A percentile compares a stretch with the other conserved stretches of the same genome.
Evolutionary conservation across 1,140 invertebrate genomes (phyloP).

Genomic region (Drosophila rufa): DNA sequence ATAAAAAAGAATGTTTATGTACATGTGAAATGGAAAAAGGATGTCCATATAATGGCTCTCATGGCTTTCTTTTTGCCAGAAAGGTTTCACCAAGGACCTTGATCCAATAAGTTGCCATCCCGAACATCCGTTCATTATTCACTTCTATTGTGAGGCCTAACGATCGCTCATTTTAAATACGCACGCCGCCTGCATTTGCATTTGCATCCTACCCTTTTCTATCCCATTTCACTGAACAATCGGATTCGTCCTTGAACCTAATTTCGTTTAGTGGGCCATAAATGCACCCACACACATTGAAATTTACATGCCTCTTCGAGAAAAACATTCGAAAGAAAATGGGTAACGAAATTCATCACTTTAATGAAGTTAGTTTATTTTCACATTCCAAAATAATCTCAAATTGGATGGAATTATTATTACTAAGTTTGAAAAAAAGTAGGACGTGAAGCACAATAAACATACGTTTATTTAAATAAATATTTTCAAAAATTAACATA

Average conservation of each 20-base stretch:
- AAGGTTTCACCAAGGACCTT: conserved; percentile 45
- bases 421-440: too few species aligned
- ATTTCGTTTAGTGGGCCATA: conserved; percentile 12
- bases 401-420: too few species aligned
- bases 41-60: not conserved
- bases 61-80: not conserved
- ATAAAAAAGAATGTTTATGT: conserved; percentile 10
- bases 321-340: not conserved
- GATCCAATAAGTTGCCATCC: conserved; percentile 50
- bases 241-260: conserved; percentile 51
- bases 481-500: too few species aligned
- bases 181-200: conserved; percentile 40
- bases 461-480: too few species aligned
- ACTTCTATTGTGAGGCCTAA: conserved; percentile 28
- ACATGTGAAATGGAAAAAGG: not conserved
- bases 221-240: conserved; percentile 15
- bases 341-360: not conserved
- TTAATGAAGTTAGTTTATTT: not conserved
- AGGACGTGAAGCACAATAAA: too few species aligned
- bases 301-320: not conserved
- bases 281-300: not conserved
- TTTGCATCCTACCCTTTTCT: conserved; percentile 53
- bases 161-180: conserved; percentile 27
- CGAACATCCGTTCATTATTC: conserved; percentile 10
- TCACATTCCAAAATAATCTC: too few species aligned